phyloP scores from a whole-genome alignment of 2,113 vertebrate species.

The Isurus oxyrinchus region DNA sequence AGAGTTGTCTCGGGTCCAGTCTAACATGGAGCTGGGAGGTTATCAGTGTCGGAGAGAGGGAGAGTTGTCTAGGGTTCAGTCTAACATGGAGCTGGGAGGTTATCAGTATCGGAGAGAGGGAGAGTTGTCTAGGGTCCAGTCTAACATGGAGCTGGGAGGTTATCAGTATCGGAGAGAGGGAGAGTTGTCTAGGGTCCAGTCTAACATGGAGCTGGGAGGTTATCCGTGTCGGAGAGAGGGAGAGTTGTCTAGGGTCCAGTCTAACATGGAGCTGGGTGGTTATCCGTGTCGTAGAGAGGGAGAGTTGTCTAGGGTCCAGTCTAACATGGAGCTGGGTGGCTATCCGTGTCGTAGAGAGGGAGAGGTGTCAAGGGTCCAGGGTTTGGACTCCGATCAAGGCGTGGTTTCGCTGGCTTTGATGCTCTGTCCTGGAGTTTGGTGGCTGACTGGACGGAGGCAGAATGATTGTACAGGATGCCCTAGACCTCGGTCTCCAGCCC shows the following conservation, averaged over 20 bases:
- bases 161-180: not conserved
- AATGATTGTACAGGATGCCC: not conserved
- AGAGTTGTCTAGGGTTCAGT: not conserved
- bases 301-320: too few species aligned
- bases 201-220: too few species aligned
- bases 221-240: too few species aligned
- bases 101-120: too few species aligned
- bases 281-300: too few species aligned
- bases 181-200: not conserved
- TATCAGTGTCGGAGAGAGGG: not conserved
- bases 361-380: not conserved
- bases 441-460: too few species aligned
- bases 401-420: not conserved
- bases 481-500: slow-evolving; percentile 73
- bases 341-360: not conserved
- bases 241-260: too few species aligned
- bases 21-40: not conserved
- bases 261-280: too few species aligned
- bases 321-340: not conserved
- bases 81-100: too few species aligned
- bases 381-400: not conserved
- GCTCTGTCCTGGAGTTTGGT: slow-evolving; percentile 23
- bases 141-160: not conserved
- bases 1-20: too few species aligned
- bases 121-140: too few species aligned